Base-by-base conservation (phyloP, 2,113 vertebrate species). In the Psophia crepitans region DNA sequence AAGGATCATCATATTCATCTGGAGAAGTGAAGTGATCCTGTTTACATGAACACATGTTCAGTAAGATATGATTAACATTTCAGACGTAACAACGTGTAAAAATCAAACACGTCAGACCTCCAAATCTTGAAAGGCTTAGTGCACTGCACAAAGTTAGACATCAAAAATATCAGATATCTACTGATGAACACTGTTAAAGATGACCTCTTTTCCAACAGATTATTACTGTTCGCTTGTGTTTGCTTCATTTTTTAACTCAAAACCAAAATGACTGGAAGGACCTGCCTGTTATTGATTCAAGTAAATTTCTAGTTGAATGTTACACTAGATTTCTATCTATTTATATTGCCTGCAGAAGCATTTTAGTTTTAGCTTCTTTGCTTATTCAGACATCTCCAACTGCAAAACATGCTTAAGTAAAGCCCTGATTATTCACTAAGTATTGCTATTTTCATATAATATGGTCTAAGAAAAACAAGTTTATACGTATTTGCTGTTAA, bases 11-110 rank as follows among this genome's bases (percentile, higher is more conserved):
- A 8, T 99, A 99, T 84, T 99, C 99, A 87, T 99, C 99, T 9
- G 99, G 99, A 93, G 99, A 99, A 14, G 99, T 99, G 96, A 99
- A 99, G 97, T 99, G 99, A 98, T 99, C 99, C 99, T 99, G 95
- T 78, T 96, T 37, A 74, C 26, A 95, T 58, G 69, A 92, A 93
- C 7, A 75, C 30, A 82, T 18, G 6, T 30, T 89, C 28, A 66
- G 6, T 41, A 83, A 83, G 60, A 26, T 21, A 79, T 1, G 12
- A 37, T n/a, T 75, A 64, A 61, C 2, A 24, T 14, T 78, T 79
- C 57, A 91, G 44, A 46, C 20, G 3, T 21, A 81, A 32, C 14
- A 27, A 46, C 2, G 9, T 15, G 23, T 13, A 87, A 69, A 79
- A 53, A 30, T 3, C n/a, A 18, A 83, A 41, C 27, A 63, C 71